Percentiles rank a stretch among this genome's conserved stretches.
Conservation (phyloP, 1,140 invertebrate genomes). For the Neotoxoptera formosana region DNA sequence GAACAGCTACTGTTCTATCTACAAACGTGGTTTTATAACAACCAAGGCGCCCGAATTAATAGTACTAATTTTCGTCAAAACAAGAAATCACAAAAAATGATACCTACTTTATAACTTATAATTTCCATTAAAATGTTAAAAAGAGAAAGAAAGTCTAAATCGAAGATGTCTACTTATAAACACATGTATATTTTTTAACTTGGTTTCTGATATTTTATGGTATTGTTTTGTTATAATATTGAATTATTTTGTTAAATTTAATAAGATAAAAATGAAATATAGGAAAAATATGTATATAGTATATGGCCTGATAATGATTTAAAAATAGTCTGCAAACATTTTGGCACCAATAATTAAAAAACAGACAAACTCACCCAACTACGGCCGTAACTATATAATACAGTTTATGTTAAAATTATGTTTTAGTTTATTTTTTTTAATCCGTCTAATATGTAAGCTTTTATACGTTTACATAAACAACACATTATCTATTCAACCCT, state of each 20-base stretch:
- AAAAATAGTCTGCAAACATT: too few relatives aligned
- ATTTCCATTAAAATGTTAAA: background rate
- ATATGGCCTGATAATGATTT: too few relatives aligned
- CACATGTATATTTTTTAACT: background rate
- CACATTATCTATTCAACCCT: background rate
- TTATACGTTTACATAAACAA: background rate
- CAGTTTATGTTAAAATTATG: background rate
- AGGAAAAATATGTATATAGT: too few relatives aligned
- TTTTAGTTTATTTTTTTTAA: background rate
- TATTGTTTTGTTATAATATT: background rate
- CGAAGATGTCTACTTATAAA: background rate
- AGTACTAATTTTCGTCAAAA: background rate
- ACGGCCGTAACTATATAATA: background rate
- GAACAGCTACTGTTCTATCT: too few relatives aligned
- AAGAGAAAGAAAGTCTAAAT: background rate
- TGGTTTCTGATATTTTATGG: background rate
- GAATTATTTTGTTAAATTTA: too few relatives aligned
- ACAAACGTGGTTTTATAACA: background rate
- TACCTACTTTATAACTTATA: background rate
- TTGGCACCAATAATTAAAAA: background rate
- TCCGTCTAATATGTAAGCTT: background rate
- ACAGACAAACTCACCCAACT: background rate
- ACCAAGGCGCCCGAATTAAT: background rate
- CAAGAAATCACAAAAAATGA: background rate
- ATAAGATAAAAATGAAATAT: too few relatives aligned